Base-by-base conservation (phyloP, 2,113 vertebrate species). In the Anolis sagrei region DNA sequence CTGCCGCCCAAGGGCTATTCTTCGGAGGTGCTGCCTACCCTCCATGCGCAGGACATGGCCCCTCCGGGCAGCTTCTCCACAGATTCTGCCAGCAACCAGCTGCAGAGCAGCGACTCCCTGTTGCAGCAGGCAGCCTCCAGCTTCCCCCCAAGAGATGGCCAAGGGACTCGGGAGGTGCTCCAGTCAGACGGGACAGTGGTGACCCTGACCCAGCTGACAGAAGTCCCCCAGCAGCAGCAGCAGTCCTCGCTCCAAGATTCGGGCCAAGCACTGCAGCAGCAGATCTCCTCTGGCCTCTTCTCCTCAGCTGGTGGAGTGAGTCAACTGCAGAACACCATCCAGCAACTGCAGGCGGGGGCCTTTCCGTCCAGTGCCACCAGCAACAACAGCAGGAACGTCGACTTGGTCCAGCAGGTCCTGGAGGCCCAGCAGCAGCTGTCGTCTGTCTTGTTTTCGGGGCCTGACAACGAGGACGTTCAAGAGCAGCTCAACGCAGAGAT, bases 281-380 rank as follows among this genome's bases (percentile, higher is more conserved):
- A 97, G 90, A 96, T 98, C 54, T 95, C 98, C 6, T 95, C 97
- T 0, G 95, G 96, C 85, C 97, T 98, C 80, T 98, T 97, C 81
- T 95, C 98, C 0, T 92, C 97, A 1, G 97, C 97, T 13, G 96
- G 86, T 0, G 93, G 98, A 1, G 97, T 99, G 78, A 97, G 96
- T 49, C 98, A 98, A 93, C 95, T 99, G 27, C 98, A 99, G 93
- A 98, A 96, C 88, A 98, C 98, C 2, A 98, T 99, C 82, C 97
- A 98, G 85, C 98, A 99, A 79, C 96, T 99, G 81, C 98, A 99
- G 88, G 97, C 98, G 7, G 97, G 98, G 58, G 98, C 93, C 72
- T 99, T 96, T 87, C 96, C 95, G 36, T 87, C 96, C 11, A 93
- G 86, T 85, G 86, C 94, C 18, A 87, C 95, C 54, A 44, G 76